Base-by-base conservation (phyloP, 2,113 vertebrate species). In the Pelodiscus sinensis region DNA sequence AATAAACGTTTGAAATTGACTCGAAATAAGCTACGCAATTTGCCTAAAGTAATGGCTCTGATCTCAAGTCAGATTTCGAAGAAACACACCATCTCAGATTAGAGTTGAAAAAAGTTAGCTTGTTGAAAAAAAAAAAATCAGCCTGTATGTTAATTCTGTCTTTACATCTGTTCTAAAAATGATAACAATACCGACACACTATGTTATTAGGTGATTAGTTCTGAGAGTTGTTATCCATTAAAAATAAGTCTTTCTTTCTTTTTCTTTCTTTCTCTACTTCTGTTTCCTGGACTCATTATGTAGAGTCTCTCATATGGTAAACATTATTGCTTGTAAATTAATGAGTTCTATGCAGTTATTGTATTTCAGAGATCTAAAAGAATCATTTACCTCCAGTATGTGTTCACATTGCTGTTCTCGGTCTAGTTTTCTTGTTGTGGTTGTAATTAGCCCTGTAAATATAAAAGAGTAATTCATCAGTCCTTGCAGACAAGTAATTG, bases 381-480 rank as follows among this genome's bases (percentile, higher is more conserved):
- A 85, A 92, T 88, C 21, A 93, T 95, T 98, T 98, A 99, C 99
- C 98, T 99, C 99, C 35, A 99, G 95, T 97, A 99, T 98, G 95
- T 99, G 99, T 82, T 99, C 99, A 18, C 96, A 98, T 79, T 99
- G 99, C 88, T 99, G 99, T 71, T 99, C 99, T 82, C 99, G 97
- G 97, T 99, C 99, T 88, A 99, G 97, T 94, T 97, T 99, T 92
- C 99, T 99, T 65, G 99, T 99, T 8, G 99, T 99, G 6, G 99
- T 99, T 79, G 98, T 98, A 93, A 99, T 98, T 86, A 99, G 98
- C 90, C 99, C 99, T 99, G 97, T 15, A 90, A 95, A 97, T 3
- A 7, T 89, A 90, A 79, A 55, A 82, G 73, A 96, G 90, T 55
- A 95, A 93, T 81, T 95, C 52, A 57, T 96, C 85, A 94, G 50